Evolutionary conservation across 2,797 vertebrate genomes (phyloP).

Genomic region (Danio aesculapii): DNA sequence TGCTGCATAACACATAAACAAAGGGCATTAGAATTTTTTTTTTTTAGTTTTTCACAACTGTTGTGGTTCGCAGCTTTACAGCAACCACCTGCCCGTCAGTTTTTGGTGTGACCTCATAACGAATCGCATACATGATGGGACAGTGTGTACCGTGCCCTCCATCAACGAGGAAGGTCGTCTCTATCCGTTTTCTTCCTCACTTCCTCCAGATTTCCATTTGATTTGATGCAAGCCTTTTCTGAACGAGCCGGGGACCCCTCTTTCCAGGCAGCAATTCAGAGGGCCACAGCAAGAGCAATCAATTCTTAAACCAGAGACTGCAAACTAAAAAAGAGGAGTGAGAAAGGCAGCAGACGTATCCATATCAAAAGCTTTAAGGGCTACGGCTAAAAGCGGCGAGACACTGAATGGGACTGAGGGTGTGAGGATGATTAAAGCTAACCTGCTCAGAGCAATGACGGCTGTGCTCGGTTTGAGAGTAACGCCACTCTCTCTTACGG

Average conservation of each 20-base stretch:
- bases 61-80: conserved; percentile 1
- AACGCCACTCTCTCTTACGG: conserved; percentile 60
- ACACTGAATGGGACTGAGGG: conserved; percentile 69
- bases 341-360: conserved; percentile 72
- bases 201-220: conserved; percentile 73
- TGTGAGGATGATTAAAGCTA: conserved; percentile 77
- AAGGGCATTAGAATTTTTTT: too few relatives aligned
- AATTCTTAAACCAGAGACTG: conserved; percentile 74
- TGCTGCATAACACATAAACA: too few relatives aligned
- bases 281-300: conserved; percentile 76
- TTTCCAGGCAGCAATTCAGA: conserved; percentile 74
- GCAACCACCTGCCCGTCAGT: conserved; percentile 37
- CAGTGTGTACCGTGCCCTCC: conserved; percentile 47
- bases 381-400: conserved; percentile 60
- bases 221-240: conserved; percentile 64
- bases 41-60: not conserved
- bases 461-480: conserved; percentile 60
- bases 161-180: conserved; percentile 65
- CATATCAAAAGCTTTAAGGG: conserved; percentile 76
- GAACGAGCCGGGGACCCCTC: conserved; percentile 38
- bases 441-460: conserved; percentile 65
- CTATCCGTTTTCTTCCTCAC: conserved; percentile 66
- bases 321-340: conserved; percentile 72
- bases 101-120: conserved; percentile 37
- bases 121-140: conserved; percentile 25